Evolutionary conservation across 2,888 invertebrate species (phyloP).

Genomic region (Lepidonotus clava): DNA sequence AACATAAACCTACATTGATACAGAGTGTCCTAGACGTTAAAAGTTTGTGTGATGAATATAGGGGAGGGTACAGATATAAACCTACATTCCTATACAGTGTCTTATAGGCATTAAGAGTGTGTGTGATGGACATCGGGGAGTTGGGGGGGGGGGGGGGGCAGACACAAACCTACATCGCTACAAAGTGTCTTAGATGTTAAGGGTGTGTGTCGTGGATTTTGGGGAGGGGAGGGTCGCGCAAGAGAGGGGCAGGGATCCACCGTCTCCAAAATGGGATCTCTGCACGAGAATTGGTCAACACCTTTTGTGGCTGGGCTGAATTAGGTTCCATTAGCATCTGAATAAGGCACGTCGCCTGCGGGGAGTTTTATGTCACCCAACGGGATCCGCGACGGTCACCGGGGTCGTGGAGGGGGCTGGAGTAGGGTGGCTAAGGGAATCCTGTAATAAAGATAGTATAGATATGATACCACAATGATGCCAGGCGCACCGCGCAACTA

Average conservation of each 20-base stretch:
- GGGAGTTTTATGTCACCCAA: conserved; percentile 2
- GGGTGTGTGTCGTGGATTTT: neutral
- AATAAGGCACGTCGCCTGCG: neutral
- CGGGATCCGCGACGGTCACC: neutral
- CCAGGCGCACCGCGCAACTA: too few species aligned
- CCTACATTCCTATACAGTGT: too few species aligned
- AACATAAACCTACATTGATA: too few species aligned
- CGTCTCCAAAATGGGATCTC: neutral
- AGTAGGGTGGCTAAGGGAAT: neutral
- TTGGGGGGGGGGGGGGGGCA: neutral
- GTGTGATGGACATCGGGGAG: neutral
- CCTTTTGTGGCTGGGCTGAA: conserved; percentile 25
- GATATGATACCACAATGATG: too few species aligned
- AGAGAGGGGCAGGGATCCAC: neutral
- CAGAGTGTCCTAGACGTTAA: too few species aligned
- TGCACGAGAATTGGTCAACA: conserved; percentile 37
- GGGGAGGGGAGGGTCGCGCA: neutral
- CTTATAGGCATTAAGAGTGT: too few species aligned
- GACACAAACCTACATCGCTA: too few species aligned
- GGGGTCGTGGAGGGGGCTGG: neutral
- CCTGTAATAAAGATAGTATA: too few species aligned
- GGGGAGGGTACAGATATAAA: too few species aligned
- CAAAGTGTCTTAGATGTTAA: too few species aligned
- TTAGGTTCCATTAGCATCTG: conserved; percentile 29
- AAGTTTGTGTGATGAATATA: too few species aligned